Evolutionary conservation across 2,797 vertebrate species (phyloP).

Genomic region (Xyrichtys novacula): DNA sequence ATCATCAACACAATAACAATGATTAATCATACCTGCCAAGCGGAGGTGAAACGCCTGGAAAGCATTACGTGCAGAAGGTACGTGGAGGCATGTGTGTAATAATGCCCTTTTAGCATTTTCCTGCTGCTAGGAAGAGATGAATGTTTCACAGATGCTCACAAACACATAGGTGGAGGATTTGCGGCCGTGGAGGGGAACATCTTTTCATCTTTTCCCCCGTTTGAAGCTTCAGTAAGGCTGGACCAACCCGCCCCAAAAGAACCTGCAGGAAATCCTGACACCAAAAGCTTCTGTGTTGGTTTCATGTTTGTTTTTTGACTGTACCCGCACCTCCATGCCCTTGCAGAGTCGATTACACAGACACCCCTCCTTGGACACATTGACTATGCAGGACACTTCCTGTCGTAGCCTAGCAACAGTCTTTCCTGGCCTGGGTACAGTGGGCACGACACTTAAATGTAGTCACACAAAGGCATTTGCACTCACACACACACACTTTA

Average conservation of each 20-base stretch:
- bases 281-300: slow-evolving; percentile 3
- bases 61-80: background rate
- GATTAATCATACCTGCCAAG: slow-evolving; percentile 50
- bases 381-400: slow-evolving; percentile 83
- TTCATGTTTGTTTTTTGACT: slow-evolving; percentile 26
- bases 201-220: slow-evolving; percentile 49
- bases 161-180: background rate
- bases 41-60: slow-evolving; percentile 7
- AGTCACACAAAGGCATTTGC: slow-evolving; percentile 16
- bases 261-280: slow-evolving; percentile 43
- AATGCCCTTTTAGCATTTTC: slow-evolving; percentile 32
- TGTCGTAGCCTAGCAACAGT: slow-evolving; percentile 84
- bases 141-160: slow-evolving; percentile 5
- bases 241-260: slow-evolving; percentile 42
- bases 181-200: slow-evolving; percentile 39
- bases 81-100: background rate
- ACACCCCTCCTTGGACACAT: slow-evolving; percentile 57
- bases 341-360: slow-evolving; percentile 75
- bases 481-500: slow-evolving; percentile 6
- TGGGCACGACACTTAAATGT: slow-evolving; percentile 57
- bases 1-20: slow-evolving; percentile 51
- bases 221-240: slow-evolving; percentile 37
- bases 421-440: slow-evolving; percentile 58
- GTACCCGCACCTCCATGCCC: slow-evolving; percentile 48
- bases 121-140: slow-evolving; percentile 17